Conservation (phyloP, 2,113 vertebrate genomes). For the Ariopsis seemanni region DNA sequence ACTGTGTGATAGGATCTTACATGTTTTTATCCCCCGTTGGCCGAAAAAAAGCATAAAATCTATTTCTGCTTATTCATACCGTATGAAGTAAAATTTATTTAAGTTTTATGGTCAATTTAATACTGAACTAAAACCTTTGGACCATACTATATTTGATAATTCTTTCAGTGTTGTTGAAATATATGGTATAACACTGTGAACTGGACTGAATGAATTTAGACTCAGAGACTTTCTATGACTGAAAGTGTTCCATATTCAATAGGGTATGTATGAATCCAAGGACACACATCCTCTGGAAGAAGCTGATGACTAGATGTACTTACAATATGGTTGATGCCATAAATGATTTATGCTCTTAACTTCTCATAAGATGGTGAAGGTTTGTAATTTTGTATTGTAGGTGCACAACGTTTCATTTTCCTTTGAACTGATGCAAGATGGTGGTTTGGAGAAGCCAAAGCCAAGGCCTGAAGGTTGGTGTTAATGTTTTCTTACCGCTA, state of each 20-base stretch:
- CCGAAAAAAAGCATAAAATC: background rate
- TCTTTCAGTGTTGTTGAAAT: background rate
- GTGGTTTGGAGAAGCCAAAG: slow-evolving; percentile 92
- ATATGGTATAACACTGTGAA: background rate
- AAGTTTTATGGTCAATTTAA: background rate
- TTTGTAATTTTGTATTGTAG: slow-evolving; percentile 63
- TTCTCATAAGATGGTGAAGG: background rate
- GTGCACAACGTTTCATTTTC: slow-evolving; percentile 94
- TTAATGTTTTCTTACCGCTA: background rate
- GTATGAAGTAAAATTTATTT: background rate
- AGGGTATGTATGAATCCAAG: slow-evolving; percentile 24
- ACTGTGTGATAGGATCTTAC: background rate
- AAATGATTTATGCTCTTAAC: slow-evolving; percentile 1
- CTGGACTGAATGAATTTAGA: slow-evolving; percentile 1
- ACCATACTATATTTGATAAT: background rate
- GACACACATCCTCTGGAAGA: background rate
- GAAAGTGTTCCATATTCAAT: slow-evolving; percentile 2
- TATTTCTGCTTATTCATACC: background rate
- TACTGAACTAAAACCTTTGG: background rate
- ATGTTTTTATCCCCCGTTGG: background rate
- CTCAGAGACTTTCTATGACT: background rate
- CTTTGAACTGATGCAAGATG: slow-evolving; percentile 97
- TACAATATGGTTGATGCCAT: background rate
- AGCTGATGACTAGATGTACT: background rate
- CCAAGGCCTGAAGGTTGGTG: slow-evolving; percentile 89